phyloP scores from a whole-genome alignment of 2,113 vertebrate genomes.

The Indicator indicator region DNA sequence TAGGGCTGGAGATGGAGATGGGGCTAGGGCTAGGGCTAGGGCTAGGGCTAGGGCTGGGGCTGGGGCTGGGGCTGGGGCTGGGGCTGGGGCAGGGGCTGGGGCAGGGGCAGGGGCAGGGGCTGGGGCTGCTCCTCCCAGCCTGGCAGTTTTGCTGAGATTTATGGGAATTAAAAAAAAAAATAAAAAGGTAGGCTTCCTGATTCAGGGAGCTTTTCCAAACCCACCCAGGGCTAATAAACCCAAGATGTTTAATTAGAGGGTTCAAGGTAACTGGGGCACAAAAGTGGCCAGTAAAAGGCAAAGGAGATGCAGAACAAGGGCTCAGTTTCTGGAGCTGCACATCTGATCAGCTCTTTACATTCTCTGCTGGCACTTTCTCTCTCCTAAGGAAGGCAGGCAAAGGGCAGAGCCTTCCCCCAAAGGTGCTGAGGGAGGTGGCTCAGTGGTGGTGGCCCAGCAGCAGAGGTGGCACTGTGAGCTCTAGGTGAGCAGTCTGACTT shows the following conservation, averaged over 20 bases:
- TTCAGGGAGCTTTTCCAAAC: neutral
- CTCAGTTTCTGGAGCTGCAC: neutral
- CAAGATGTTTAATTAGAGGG: conserved; percentile 25
- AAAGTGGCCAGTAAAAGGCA: conserved; percentile 3
- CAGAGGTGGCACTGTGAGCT: no score
- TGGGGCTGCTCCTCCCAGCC: conserved; percentile 13
- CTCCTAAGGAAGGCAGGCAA: neutral
- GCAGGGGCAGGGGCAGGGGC: neutral
- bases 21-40: no score
- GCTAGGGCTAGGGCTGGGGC: no score
- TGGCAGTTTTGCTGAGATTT: neutral
- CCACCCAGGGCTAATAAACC: neutral
- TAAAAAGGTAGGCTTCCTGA: neutral
- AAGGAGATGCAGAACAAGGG: neutral
- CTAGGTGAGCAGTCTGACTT: no score
- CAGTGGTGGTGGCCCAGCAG: no score
- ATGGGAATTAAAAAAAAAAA: neutral
- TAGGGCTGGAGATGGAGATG: no score
- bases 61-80: no score
- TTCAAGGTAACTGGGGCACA: conserved; percentile 18
- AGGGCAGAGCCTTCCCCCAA: neutral
- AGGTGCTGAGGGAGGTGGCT: no score
- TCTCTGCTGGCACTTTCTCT: neutral
- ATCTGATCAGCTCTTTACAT: neutral
- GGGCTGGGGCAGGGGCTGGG: no score